Percentiles rank a stretch among this genome's conserved stretches.
phyloP scores from a whole-genome alignment of 2,797 vertebrate genomes.

The Danio jaintianensis region DNA sequence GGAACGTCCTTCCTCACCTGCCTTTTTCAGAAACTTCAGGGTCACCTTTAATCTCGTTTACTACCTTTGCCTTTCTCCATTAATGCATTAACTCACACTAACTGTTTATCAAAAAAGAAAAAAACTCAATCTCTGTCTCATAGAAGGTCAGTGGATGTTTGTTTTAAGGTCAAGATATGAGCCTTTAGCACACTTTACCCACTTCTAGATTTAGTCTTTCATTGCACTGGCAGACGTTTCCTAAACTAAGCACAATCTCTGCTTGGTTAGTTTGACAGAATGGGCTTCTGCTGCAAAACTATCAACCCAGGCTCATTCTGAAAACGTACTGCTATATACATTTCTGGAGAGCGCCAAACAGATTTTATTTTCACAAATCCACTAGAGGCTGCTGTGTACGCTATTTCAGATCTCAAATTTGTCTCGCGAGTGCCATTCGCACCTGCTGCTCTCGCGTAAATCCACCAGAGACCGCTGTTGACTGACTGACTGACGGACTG shows the following conservation, averaged over 20 bases:
- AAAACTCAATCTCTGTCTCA: constrained; percentile 15
- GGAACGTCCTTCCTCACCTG: constrained; percentile 2
- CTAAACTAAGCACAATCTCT: constrained; percentile 21
- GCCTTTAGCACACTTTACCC: constrained; percentile 9
- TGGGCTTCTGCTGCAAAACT: background rate
- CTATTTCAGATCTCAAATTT: too few relatives aligned
- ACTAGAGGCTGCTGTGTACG: too few relatives aligned
- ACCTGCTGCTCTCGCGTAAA: too few relatives aligned
- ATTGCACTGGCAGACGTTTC: constrained; percentile 19
- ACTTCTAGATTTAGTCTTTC: background rate
- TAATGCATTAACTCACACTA: background rate
- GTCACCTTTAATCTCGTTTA: constrained; percentile 48
- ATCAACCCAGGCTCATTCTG: too few relatives aligned
- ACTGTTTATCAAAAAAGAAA: background rate
- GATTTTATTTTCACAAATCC: too few relatives aligned
- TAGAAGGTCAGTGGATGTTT: constrained; percentile 27
- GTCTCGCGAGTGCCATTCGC: too few relatives aligned
- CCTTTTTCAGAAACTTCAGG: constrained; percentile 41
- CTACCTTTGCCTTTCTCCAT: constrained; percentile 20
- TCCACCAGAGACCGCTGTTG: too few relatives aligned
- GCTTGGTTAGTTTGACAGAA: constrained; percentile 28
- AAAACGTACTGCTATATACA: too few relatives aligned
- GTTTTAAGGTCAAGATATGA: constrained; percentile 10
- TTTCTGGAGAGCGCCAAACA: too few relatives aligned
- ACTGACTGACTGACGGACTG: too few relatives aligned